phyloP scores from a whole-genome alignment of 2,797 vertebrate genomes.

The Catharus ustulatus region DNA sequence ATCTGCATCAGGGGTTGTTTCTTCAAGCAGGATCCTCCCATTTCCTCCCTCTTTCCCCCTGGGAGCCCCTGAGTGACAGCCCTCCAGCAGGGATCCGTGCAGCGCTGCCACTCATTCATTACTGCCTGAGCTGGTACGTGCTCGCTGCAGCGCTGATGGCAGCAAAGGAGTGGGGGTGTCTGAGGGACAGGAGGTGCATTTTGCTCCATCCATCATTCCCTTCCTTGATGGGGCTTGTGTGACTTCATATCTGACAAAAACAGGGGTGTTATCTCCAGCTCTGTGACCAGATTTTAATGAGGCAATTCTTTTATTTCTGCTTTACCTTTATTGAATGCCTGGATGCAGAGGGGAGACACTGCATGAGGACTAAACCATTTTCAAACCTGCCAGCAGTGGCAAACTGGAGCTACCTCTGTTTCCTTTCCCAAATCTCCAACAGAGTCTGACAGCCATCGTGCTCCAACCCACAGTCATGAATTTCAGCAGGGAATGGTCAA shows the following conservation, averaged over 20 bases:
- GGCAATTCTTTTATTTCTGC: not conserved
- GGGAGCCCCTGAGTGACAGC: not conserved
- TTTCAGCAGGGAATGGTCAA: not conserved
- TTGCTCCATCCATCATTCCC: not conserved
- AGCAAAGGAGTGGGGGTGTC: not conserved
- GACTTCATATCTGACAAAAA: not conserved
- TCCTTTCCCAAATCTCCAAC: not conserved
- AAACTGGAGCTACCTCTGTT: not conserved
- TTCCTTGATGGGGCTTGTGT: not conserved
- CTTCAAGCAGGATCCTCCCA: slow-evolving; percentile 16
- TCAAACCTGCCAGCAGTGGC: not conserved
- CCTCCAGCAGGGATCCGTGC: not conserved
- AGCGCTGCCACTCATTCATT: not conserved
- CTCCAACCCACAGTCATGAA: not conserved
- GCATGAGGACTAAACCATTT: not conserved
- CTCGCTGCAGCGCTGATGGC: not conserved
- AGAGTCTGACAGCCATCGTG: not conserved
- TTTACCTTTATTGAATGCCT: not conserved
- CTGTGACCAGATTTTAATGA: slow-evolving; percentile 35
- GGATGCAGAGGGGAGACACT: not conserved
- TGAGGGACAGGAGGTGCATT: slow-evolving; percentile 4
- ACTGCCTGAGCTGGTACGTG: not conserved
- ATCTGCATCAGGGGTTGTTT: not conserved
- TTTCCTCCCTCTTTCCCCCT: not conserved
- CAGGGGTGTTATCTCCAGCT: slow-evolving; percentile 3